These are phyloP conservation scores for Tetanocera ferruginea DNA, from an alignment of 2,888 invertebrate genomes.

Conservation along the genomic window DNA sequence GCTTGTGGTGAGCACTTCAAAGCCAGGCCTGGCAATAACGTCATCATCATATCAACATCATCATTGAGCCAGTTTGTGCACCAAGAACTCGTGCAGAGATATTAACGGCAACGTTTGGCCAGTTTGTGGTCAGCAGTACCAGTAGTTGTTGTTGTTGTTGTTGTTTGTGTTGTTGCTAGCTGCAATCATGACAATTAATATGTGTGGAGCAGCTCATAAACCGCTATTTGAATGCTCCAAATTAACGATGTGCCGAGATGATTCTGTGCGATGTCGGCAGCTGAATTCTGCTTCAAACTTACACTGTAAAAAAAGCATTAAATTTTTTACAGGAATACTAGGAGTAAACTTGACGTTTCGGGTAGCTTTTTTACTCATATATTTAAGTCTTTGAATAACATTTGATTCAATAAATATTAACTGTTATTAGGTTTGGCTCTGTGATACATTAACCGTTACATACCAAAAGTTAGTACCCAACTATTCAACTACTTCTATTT, in stretches of 20 bases:
- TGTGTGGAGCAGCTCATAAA: constrained; percentile 34
- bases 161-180: constrained; percentile 7
- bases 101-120: background rate
- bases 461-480: no score
- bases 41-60: constrained; percentile 11
- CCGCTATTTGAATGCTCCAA: constrained; percentile 34
- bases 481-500: no score
- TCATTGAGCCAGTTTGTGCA: background rate
- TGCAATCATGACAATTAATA: constrained; percentile 30
- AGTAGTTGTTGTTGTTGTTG: background rate
- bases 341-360: no score
- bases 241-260: constrained; percentile 38
- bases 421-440: no score
- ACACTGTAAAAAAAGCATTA: background rate
- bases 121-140: background rate
- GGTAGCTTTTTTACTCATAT: no score
- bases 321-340: background rate
- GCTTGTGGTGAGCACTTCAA: background rate
- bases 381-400: no score
- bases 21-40: background rate
- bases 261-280: constrained; percentile 16
- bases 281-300: background rate
- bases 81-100: background rate
- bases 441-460: no score
- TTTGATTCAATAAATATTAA: no score